A percentile compares a stretch with the other conserved stretches of the same genome.
Conservation (phyloP, 2,888 invertebrate genomes). For the Cantharis flavilabris region DNA sequence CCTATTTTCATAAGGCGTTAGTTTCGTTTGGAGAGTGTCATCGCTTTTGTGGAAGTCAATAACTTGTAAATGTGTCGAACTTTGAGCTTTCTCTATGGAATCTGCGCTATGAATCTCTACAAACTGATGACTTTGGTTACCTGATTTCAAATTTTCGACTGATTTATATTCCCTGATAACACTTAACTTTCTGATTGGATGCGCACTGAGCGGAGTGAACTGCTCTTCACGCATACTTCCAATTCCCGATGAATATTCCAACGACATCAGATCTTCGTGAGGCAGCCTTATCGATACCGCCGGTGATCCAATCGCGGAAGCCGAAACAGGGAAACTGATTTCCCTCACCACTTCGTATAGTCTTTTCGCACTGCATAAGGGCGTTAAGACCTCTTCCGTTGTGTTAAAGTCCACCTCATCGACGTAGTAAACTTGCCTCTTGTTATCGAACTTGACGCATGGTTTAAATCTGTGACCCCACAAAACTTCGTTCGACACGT, state of each 20-base stretch:
- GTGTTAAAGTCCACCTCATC: slow-evolving; percentile 68
- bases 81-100: background rate
- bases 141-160: slow-evolving; percentile 13
- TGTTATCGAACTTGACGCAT: slow-evolving; percentile 59
- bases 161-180: slow-evolving; percentile 22
- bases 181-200: slow-evolving; percentile 10
- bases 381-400: slow-evolving; percentile 72
- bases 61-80: background rate
- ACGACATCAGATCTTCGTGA: background rate
- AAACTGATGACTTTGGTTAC: background rate
- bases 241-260: slow-evolving; percentile 15
- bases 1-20: background rate
- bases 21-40: background rate
- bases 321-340: background rate
- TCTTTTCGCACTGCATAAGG: slow-evolving; percentile 85
- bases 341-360: slow-evolving; percentile 64
- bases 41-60: background rate
- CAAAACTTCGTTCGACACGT: slow-evolving; percentile 77
- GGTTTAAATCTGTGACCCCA: slow-evolving; percentile 81
- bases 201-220: background rate
- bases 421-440: slow-evolving; percentile 62
- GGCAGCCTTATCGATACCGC: background rate
- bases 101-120: background rate
- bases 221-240: slow-evolving; percentile 16
- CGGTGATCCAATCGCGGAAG: slow-evolving; percentile 11